These are phyloP conservation scores for Laticauda laticaudata DNA, from an alignment of 2,113 vertebrate genomes.

Conservation along the genomic window DNA sequence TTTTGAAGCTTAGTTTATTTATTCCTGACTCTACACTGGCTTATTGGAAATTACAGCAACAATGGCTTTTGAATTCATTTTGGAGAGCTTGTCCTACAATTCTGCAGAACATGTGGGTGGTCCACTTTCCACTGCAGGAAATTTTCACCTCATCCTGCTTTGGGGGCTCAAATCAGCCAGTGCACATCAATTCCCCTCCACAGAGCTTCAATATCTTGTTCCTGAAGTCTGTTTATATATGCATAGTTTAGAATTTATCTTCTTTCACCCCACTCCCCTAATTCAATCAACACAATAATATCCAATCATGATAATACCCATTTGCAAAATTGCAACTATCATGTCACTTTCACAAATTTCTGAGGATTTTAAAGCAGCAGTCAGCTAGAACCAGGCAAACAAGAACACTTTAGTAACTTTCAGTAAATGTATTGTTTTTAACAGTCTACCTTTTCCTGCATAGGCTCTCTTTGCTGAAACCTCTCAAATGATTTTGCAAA, in stretches of 20 bases:
- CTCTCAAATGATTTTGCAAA: background rate
- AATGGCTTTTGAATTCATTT: background rate
- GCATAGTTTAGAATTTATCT: background rate
- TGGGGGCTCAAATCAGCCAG: background rate
- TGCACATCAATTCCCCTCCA: background rate
- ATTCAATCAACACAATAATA: background rate
- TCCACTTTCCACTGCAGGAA: background rate
- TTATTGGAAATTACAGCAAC: background rate
- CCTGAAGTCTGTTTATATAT: background rate
- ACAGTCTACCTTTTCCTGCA: background rate
- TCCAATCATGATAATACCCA: background rate
- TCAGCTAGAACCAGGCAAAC: background rate
- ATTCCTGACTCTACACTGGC: background rate
- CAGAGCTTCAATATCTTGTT: background rate
- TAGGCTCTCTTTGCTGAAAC: background rate
- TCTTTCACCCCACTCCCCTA: background rate
- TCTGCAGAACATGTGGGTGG: background rate
- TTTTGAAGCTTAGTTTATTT: background rate
- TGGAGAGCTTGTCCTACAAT: background rate
- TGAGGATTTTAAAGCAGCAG: background rate
- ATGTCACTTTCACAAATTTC: background rate
- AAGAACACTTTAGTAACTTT: background rate
- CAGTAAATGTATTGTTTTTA: background rate
- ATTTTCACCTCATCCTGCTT: background rate
- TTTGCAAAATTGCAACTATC: background rate